Conservation (phyloP, 2,113 vertebrate species). For the Chloropsis hardwickii region DNA sequence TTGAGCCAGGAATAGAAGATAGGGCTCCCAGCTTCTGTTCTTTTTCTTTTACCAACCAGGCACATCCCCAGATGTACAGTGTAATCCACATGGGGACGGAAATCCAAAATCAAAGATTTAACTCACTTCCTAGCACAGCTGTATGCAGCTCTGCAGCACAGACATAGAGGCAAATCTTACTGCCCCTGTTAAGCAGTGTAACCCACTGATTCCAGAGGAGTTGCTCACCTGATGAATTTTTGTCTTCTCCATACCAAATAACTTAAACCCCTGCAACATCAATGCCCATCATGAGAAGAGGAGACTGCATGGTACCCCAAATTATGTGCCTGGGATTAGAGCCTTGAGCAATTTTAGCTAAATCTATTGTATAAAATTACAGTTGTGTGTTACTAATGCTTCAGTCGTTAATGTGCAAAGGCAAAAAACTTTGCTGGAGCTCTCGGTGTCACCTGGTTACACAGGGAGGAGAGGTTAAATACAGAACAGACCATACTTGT, state of each 20-base stretch:
- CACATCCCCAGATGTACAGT: not conserved
- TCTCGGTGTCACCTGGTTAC: not conserved
- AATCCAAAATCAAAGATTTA: constrained; percentile 34
- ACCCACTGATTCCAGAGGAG: not conserved
- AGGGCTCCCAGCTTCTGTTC: not conserved
- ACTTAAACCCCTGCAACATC: not conserved
- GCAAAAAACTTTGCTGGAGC: not conserved
- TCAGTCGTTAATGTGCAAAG: not conserved
- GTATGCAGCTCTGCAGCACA: not conserved
- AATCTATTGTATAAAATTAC: not conserved
- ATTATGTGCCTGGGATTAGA: not conserved
- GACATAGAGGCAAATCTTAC: not conserved
- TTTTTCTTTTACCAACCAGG: not conserved
- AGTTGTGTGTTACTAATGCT: not conserved
- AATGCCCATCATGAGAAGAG: not conserved
- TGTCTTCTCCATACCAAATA: not conserved
- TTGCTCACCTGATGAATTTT: not conserved
- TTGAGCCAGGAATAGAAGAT: constrained; percentile 39
- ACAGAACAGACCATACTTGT: constrained; percentile 24
- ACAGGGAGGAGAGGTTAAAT: constrained; percentile 35
- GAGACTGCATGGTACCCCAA: not conserved
- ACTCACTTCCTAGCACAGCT: not conserved
- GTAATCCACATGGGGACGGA: not conserved
- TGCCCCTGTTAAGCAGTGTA: not conserved
- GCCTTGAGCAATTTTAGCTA: not conserved